Evolutionary conservation across 35 echinoderm and acorn worm genomes (phyloP).

Genomic region (Patiria miniata): DNA sequence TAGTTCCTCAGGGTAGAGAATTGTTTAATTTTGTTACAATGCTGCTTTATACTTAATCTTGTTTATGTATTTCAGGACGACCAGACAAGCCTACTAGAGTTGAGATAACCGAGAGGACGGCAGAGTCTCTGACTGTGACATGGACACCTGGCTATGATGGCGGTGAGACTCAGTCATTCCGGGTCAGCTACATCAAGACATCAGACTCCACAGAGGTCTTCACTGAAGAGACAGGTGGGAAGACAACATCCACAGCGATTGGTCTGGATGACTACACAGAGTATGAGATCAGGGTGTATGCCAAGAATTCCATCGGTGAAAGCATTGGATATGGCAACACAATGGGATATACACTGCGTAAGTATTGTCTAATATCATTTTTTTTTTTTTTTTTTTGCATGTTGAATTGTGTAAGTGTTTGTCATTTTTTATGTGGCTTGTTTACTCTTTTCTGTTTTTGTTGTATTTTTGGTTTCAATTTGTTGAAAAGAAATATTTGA

Average conservation of each 20-base stretch:
- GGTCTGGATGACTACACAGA: not conserved
- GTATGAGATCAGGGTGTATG: constrained; percentile 21
- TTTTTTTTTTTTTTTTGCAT: not conserved
- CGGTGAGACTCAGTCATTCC: not conserved
- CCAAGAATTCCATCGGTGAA: not conserved
- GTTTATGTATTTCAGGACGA: not conserved
- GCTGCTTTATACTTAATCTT: too few relatives aligned
- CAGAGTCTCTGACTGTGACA: not conserved
- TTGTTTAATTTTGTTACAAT: too few relatives aligned
- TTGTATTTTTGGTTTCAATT: too few relatives aligned
- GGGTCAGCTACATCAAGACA: not conserved
- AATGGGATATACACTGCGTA: not conserved
- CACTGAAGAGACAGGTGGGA: not conserved
- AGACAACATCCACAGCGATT: not conserved
- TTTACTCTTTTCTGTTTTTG: too few relatives aligned
- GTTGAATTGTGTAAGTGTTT: not conserved
- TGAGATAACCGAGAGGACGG: not conserved
- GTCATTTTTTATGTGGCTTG: too few relatives aligned
- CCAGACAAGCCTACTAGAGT: not conserved
- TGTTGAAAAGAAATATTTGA: too few relatives aligned
- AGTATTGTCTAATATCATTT: not conserved
- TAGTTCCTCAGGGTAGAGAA: too few relatives aligned
- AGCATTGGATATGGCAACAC: not conserved
- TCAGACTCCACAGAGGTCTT: not conserved
- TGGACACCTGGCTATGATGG: constrained; percentile 9